phyloP scores from a whole-genome alignment of 2,888 invertebrate species.

The Anagyrus pseudococci region DNA sequence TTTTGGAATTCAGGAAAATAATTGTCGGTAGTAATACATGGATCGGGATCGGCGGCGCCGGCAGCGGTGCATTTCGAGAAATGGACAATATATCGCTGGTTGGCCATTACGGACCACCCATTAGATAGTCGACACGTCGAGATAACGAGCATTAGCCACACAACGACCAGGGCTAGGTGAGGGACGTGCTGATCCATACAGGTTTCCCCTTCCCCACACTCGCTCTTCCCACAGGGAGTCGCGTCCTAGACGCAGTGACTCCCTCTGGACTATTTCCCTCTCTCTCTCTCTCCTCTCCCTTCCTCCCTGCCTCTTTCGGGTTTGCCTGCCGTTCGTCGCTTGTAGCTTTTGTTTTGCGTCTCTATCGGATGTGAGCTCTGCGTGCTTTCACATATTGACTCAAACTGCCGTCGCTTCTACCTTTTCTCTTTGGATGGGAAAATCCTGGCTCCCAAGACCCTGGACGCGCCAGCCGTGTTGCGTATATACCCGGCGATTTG shows the following conservation, averaged over 20 bases:
- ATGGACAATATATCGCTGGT: constrained; percentile 40
- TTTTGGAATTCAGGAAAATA: constrained; percentile 45
- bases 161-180: no score
- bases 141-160: constrained; percentile 62
- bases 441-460: constrained; percentile 12
- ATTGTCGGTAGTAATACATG: constrained; percentile 51
- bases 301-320: background rate
- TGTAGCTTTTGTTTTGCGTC: no score
- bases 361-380: constrained; percentile 34
- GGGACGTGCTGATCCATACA: no score
- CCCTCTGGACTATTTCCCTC: no score
- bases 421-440: constrained; percentile 8
- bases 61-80: constrained; percentile 50
- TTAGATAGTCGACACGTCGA: constrained; percentile 61
- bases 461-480: background rate
- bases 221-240: no score
- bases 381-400: constrained; percentile 28
- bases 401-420: constrained; percentile 16
- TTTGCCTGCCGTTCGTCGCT: no score
- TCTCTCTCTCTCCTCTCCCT: no score
- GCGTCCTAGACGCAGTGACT: no score
- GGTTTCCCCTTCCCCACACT: no score
- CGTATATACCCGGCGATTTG: constrained; percentile 7
- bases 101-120: constrained; percentile 58
- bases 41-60: constrained; percentile 34